phyloP scores from a whole-genome alignment of 2,888 invertebrate species.

The Apotomis betuletana region DNA sequence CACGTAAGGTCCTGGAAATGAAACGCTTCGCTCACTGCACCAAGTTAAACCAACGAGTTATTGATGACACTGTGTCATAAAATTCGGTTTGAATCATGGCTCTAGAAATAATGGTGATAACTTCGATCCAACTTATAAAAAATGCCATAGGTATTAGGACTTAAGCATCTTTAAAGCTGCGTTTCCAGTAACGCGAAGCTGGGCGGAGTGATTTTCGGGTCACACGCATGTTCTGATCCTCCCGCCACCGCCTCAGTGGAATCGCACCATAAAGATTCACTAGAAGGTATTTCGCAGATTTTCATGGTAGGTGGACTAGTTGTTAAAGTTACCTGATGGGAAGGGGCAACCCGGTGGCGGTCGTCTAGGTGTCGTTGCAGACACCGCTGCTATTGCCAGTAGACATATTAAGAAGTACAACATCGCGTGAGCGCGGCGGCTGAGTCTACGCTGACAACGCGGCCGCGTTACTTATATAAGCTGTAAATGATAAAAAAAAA shows the following conservation, averaged over 20 bases:
- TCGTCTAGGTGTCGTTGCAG: neutral
- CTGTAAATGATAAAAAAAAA: neutral
- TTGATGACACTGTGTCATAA: neutral
- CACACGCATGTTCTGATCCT: too few species aligned
- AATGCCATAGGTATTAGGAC: too few species aligned
- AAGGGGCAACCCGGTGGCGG: neutral
- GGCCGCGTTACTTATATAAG: neutral
- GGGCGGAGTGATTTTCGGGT: too few species aligned
- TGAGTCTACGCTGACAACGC: neutral
- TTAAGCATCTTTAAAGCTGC: too few species aligned
- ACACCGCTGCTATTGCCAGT: neutral
- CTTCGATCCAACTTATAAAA: too few species aligned
- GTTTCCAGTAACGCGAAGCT: too few species aligned
- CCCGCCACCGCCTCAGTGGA: too few species aligned
- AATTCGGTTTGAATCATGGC: neutral
- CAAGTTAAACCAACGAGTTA: neutral
- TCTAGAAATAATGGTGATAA: too few species aligned
- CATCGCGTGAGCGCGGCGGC: neutral
- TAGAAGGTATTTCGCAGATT: too few species aligned
- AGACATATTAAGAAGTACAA: neutral
- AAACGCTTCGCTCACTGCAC: neutral
- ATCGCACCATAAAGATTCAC: too few species aligned
- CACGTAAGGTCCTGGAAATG: conserved; percentile 3
- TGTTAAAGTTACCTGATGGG: neutral
- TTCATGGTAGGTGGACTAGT: neutral